These are phyloP conservation scores for Sebastes diploproa DNA, from an alignment of 2,797 vertebrate genomes.

Conservation along the genomic window DNA sequence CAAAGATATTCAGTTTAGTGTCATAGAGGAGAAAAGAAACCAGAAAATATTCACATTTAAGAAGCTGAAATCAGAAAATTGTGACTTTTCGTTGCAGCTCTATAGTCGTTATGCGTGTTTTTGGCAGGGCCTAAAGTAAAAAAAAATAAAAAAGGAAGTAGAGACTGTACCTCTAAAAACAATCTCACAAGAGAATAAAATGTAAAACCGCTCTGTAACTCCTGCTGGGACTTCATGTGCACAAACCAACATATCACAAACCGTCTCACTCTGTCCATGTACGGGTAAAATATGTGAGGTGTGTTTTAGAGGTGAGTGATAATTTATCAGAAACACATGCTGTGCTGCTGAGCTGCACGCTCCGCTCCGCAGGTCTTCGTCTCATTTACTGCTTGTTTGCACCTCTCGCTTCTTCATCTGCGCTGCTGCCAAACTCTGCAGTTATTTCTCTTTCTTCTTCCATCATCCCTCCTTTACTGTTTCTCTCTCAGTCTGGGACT, in stretches of 20 bases:
- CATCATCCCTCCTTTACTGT: not conserved
- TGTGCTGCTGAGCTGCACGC: not conserved
- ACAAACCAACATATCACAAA: conserved; percentile 14
- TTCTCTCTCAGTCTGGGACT: conserved; percentile 32
- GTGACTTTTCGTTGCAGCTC: not conserved
- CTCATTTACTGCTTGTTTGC: conserved; percentile 38
- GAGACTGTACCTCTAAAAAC: conserved; percentile 10
- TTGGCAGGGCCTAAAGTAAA: not conserved
- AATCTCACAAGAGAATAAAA: conserved; percentile 14
- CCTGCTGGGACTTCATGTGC: not conserved
- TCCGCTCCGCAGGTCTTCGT: conserved; percentile 3
- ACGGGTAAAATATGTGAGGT: conserved; percentile 36
- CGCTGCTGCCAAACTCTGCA: conserved; percentile 27
- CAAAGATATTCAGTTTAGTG: too few relatives aligned
- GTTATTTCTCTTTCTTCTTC: conserved; percentile 10
- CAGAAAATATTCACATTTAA: too few relatives aligned
- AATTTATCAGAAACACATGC: too few relatives aligned
- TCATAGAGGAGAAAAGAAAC: too few relatives aligned
- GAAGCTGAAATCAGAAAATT: too few relatives aligned
- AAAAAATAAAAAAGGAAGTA: not conserved
- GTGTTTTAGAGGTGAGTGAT: too few relatives aligned
- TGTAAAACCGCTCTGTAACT: not conserved
- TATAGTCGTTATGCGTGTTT: not conserved
- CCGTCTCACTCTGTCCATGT: conserved; percentile 40
- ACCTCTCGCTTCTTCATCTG: conserved; percentile 37